A percentile compares a stretch with the other conserved stretches of the same genome.
phyloP scores from a whole-genome alignment of 2,113 vertebrate species.

The Micronycteris hirsuta region DNA sequence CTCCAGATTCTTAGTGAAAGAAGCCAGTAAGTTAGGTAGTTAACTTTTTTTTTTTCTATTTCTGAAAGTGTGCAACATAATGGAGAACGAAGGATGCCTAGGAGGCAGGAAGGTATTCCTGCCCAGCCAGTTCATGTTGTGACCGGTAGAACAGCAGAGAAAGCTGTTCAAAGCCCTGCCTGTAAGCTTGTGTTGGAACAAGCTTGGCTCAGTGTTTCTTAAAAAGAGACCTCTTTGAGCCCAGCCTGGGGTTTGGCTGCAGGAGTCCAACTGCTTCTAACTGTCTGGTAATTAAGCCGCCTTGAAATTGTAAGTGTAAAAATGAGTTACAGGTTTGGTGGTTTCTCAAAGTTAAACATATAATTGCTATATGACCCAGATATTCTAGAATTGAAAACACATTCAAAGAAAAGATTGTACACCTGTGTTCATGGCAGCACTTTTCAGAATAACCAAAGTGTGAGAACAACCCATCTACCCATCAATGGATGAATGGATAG shows the following conservation, averaged over 20 bases:
- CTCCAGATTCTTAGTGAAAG: not conserved
- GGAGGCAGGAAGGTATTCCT: constrained; percentile 52
- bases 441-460: not conserved
- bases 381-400: not conserved
- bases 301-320: constrained; percentile 1
- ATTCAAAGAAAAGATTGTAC: not conserved
- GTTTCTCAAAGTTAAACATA: not conserved
- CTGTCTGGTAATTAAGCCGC: not conserved
- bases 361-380: not conserved
- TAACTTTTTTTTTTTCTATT: not conserved
- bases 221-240: not conserved
- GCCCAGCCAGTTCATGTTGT: constrained; percentile 49
- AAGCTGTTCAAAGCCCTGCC: constrained; percentile 5
- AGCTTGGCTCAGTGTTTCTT: constrained; percentile 12
- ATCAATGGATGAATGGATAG: not conserved
- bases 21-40: not conserved
- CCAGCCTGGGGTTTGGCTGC: not conserved
- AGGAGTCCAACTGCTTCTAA: not conserved
- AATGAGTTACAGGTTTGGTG: not conserved
- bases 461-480: not conserved
- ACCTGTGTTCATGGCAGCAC: not conserved
- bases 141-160: not conserved
- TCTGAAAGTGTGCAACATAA: not conserved
- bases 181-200: not conserved
- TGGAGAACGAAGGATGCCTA: constrained; percentile 11